A percentile compares a stretch with the other conserved stretches of the same genome.
These are phyloP conservation scores for Andrena hattorfiana DNA, from an alignment of 2,888 invertebrate genomes.

Conservation along the genomic window DNA sequence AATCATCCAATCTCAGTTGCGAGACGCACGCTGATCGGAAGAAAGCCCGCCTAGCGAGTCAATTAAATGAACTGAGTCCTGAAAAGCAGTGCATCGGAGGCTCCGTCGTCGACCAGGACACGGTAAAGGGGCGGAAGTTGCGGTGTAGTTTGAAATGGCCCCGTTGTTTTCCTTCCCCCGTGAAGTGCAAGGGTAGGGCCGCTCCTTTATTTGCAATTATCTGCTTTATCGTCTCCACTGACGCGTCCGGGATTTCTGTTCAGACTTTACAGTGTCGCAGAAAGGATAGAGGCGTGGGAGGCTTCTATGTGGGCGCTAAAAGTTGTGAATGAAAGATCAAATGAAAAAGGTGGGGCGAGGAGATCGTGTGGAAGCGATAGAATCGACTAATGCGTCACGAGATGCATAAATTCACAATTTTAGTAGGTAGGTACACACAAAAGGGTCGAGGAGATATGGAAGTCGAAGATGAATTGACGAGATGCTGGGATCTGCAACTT, in stretches of 20 bases:
- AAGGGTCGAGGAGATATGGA: too few relatives aligned
- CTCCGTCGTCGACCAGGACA: background rate
- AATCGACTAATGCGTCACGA: background rate
- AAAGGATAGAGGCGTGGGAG: background rate
- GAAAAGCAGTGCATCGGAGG: conserved; percentile 10
- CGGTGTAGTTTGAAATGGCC: background rate
- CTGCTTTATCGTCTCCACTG: conserved; percentile 9
- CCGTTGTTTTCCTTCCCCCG: conserved; percentile 16
- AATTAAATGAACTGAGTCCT: conserved; percentile 34
- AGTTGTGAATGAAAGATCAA: background rate
- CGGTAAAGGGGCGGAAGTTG: background rate
- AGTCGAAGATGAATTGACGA: too few relatives aligned
- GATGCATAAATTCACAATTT: too few relatives aligned
- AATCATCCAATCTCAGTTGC: background rate
- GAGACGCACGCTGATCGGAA: background rate
- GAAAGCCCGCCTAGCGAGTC: background rate
- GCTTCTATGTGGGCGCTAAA: too few relatives aligned
- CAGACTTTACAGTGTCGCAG: background rate
- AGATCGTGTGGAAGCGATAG: background rate
- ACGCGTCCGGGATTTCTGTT: conserved; percentile 3
- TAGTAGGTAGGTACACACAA: too few relatives aligned
- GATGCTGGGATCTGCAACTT: too few relatives aligned
- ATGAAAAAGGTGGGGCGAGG: background rate
- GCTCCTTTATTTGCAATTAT: conserved; percentile 34
- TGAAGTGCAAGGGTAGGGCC: background rate